Evolutionary conservation across 1,140 invertebrate species (phyloP).

Genomic region (Spodoptera litura): DNA sequence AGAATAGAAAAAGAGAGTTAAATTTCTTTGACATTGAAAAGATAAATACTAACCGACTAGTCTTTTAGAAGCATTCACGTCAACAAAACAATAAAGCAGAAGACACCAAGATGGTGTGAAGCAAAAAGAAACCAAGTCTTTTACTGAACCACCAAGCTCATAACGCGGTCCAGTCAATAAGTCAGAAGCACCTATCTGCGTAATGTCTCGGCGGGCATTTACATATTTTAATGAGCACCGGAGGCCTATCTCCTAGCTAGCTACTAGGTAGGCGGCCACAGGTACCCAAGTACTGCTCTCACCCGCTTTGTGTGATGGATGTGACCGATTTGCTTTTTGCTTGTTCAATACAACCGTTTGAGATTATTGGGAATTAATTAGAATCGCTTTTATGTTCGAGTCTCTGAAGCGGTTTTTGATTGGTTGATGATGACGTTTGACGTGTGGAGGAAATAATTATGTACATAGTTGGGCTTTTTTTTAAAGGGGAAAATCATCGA

Average conservation of each 20-base stretch:
- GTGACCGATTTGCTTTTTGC: constrained; percentile 43
- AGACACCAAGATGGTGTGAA: not conserved
- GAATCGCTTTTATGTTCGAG: not conserved
- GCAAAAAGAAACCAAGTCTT: constrained; percentile 7
- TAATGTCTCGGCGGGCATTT: constrained; percentile 81
- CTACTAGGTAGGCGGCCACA: constrained; percentile 44
- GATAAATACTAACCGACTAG: too few species aligned
- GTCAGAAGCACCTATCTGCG: constrained; percentile 84
- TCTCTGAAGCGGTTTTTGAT: not conserved
- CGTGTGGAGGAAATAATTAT: not conserved
- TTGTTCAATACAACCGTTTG: constrained; percentile 22
- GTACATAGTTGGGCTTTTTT: not conserved
- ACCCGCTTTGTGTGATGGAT: constrained; percentile 51
- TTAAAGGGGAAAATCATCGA: too few species aligned
- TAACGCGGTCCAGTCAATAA: constrained; percentile 80
- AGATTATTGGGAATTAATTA: constrained; percentile 35
- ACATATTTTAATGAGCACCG: constrained; percentile 84
- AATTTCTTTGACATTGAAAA: too few species aligned
- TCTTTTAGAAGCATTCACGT: too few species aligned
- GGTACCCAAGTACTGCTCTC: constrained; percentile 43
- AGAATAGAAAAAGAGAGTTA: too few species aligned
- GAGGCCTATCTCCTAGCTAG: constrained; percentile 69
- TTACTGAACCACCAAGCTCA: constrained; percentile 34
- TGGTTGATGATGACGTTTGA: not conserved
- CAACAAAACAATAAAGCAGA: not conserved